These are phyloP conservation scores for Muscicapa comitata DNA, from an alignment of 2,797 vertebrate genomes.

Conservation along the genomic window DNA sequence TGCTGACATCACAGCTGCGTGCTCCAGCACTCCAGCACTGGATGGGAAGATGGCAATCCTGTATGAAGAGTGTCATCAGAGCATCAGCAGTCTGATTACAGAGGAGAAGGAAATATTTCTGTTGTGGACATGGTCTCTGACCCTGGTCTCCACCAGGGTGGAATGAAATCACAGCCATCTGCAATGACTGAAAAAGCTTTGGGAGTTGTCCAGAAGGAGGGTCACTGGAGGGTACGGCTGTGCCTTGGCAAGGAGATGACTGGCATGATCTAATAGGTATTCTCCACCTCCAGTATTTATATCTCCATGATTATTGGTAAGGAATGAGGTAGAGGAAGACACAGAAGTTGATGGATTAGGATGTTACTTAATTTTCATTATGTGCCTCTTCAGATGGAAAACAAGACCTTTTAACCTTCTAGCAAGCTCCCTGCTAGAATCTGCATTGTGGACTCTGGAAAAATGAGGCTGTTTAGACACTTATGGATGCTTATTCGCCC, in stretches of 20 bases:
- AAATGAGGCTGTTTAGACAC: conserved; percentile 20
- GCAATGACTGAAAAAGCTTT: not conserved
- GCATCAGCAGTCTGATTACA: not conserved
- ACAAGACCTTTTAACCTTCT: not conserved
- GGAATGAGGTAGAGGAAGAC: not conserved
- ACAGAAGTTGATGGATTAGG: not conserved
- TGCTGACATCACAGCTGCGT: fast-evolving
- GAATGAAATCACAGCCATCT: not conserved
- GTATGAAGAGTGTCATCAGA: not conserved
- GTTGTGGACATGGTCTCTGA: not conserved
- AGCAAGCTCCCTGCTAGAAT: not conserved
- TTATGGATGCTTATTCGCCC: not conserved
- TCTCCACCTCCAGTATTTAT: not conserved
- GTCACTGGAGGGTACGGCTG: not conserved
- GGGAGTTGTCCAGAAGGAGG: not conserved
- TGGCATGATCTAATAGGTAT: not conserved
- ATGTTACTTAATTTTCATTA: not conserved
- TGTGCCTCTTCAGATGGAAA: not conserved
- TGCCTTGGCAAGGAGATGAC: not conserved
- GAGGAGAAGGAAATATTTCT: not conserved
- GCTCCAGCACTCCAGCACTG: not conserved
- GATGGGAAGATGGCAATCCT: not conserved
- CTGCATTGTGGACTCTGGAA: conserved; percentile 4
- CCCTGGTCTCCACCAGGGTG: not conserved
- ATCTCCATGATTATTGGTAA: not conserved